These are phyloP conservation scores for Indicator maculatus DNA, from an alignment of 2,113 vertebrate genomes.

Conservation along the genomic window DNA sequence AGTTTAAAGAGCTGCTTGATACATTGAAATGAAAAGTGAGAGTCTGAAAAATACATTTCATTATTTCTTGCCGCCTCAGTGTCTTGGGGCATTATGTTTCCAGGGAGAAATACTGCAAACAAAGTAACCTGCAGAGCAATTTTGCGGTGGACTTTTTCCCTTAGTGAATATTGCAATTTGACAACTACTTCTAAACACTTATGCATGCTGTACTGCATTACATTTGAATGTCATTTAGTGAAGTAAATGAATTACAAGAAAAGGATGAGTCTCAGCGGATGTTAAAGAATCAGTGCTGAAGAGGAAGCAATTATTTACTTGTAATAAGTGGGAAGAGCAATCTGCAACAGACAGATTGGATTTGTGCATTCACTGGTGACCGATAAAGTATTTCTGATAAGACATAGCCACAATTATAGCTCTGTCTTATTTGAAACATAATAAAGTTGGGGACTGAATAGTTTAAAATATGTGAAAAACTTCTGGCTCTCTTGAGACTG, in stretches of 20 bases:
- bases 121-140: conserved; percentile 1
- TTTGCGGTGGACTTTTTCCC: conserved; percentile 1
- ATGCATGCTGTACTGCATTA: background rate
- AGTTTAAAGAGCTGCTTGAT: conserved; percentile 26
- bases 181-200: background rate
- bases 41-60: conserved; percentile 46
- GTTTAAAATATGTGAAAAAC: background rate
- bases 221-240: conserved; percentile 15
- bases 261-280: background rate
- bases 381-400: background rate
- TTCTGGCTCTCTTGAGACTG: background rate
- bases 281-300: background rate
- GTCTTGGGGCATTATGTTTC: conserved; percentile 2
- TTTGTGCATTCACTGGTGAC: background rate
- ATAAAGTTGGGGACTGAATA: background rate
- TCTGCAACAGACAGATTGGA: background rate
- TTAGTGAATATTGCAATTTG: background rate
- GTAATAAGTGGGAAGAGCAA: background rate
- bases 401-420: background rate
- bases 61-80: conserved; percentile 12
- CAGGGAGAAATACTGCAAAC: conserved; percentile 31
- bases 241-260: conserved; percentile 15
- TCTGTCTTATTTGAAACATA: background rate
- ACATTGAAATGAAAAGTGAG: conserved; percentile 48
- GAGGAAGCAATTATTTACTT: conserved; percentile 11